phyloP scores from a whole-genome alignment of 2,113 vertebrate genomes.

The Varanus komodoensis region DNA sequence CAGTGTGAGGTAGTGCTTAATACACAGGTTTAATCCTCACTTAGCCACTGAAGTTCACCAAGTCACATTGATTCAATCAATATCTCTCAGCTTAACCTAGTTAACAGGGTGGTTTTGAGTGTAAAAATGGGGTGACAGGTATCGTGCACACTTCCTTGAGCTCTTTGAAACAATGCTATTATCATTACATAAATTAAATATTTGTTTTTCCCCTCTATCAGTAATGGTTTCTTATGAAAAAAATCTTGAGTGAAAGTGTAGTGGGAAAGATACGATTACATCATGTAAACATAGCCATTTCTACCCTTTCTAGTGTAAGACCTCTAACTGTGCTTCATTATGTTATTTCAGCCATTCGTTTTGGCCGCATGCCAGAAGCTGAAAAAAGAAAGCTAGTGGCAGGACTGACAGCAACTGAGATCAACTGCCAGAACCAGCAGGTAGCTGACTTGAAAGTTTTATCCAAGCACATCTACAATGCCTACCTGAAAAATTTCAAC shows the following conservation, averaged over 20 bases:
- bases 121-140: not conserved
- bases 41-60: not conserved
- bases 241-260: not conserved
- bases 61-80: too few relatives aligned
- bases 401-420: constrained; percentile 84
- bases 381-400: constrained; percentile 97
- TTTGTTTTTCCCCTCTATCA: not conserved
- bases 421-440: constrained; percentile 81
- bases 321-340: constrained; percentile 19
- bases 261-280: not conserved
- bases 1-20: not conserved
- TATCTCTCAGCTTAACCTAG: not conserved
- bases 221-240: not conserved
- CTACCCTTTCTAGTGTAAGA: not conserved
- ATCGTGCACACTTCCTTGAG: not conserved
- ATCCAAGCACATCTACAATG: constrained; percentile 93
- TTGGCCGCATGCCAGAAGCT: constrained; percentile 96
- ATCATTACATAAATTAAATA: not conserved
- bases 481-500: constrained; percentile 96
- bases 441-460: constrained; percentile 92
- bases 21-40: not conserved
- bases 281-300: not conserved
- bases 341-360: constrained; percentile 88
- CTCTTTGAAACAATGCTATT: not conserved
- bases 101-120: not conserved